Conservation (phyloP, 2,797 vertebrate species). For the Spinus pinus region DNA sequence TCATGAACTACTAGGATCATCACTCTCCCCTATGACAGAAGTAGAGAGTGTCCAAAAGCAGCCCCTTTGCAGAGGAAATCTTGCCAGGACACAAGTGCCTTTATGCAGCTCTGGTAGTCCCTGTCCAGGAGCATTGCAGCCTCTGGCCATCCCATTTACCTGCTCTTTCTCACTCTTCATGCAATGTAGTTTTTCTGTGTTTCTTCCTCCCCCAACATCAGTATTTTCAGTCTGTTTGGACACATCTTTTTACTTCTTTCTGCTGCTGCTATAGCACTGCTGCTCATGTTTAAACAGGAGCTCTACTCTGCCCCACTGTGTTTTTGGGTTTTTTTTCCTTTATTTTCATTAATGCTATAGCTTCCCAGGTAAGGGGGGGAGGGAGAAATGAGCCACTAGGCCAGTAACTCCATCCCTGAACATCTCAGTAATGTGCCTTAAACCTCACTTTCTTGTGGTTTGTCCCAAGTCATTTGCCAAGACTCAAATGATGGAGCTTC, state of each 20-base stretch:
- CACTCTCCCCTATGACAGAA: neutral
- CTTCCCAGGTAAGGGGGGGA: neutral
- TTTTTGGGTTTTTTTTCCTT: neutral
- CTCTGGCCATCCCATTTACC: neutral
- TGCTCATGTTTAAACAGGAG: neutral
- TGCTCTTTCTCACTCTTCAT: neutral
- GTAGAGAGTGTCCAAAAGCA: neutral
- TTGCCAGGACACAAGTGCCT: neutral
- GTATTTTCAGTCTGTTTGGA: neutral
- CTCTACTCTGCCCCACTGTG: accelerated
- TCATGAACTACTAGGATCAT: neutral
- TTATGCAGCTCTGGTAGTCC: neutral
- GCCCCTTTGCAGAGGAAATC: neutral
- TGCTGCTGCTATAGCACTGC: neutral
- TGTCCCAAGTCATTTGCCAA: slow-evolving; percentile 5
- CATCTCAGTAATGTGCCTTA: neutral
- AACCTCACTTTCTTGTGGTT: neutral
- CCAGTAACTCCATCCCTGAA: neutral
- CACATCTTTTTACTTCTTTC: neutral
- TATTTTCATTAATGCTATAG: neutral
- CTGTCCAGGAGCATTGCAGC: neutral
- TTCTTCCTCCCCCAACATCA: neutral
- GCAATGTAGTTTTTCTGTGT: neutral
- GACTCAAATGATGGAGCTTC: neutral
- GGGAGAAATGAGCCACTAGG: neutral